Evolutionary conservation across 2,888 invertebrate genomes (phyloP).

Genomic region (Conops quadrifasciatus): DNA sequence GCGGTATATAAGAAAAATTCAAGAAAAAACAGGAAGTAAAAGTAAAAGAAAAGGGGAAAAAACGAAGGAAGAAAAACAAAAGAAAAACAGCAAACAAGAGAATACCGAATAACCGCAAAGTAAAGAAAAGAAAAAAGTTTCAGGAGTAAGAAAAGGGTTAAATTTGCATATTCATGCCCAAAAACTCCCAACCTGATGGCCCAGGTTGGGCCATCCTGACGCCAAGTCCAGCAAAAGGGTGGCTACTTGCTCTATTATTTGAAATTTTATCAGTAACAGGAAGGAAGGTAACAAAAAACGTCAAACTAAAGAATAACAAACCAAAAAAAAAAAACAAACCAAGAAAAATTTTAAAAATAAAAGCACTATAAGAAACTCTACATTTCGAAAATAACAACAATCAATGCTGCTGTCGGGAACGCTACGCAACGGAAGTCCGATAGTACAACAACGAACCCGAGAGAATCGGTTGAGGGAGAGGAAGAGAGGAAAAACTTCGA

Average conservation of each 20-base stretch:
- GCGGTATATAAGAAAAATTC: neutral
- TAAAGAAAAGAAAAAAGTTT: neutral
- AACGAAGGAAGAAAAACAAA: neutral
- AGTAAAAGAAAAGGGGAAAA: too few relatives aligned
- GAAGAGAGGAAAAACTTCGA: neutral
- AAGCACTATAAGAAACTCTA: too few relatives aligned
- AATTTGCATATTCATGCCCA: neutral
- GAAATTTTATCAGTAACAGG: constrained; percentile 22
- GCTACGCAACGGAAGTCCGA: constrained; percentile 1
- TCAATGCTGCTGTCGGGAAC: too few relatives aligned
- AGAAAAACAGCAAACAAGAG: neutral
- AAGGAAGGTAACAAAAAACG: constrained; percentile 4
- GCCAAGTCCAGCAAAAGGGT: neutral
- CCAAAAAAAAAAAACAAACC: neutral
- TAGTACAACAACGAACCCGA: too few relatives aligned
- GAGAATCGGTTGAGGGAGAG: too few relatives aligned
- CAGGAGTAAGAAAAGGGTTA: neutral
- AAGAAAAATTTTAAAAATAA: too few relatives aligned
- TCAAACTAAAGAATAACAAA: neutral
- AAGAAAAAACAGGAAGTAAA: too few relatives aligned
- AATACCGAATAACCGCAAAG: neutral
- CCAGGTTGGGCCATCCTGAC: neutral
- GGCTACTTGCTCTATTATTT: neutral
- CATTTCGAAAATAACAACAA: too few relatives aligned
- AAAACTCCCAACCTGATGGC: too few relatives aligned